Evolutionary conservation across 2,113 vertebrate species (phyloP), one percentile per base, ranked within the genome.

Genomic region (Notothenia coriiceps): DNA sequence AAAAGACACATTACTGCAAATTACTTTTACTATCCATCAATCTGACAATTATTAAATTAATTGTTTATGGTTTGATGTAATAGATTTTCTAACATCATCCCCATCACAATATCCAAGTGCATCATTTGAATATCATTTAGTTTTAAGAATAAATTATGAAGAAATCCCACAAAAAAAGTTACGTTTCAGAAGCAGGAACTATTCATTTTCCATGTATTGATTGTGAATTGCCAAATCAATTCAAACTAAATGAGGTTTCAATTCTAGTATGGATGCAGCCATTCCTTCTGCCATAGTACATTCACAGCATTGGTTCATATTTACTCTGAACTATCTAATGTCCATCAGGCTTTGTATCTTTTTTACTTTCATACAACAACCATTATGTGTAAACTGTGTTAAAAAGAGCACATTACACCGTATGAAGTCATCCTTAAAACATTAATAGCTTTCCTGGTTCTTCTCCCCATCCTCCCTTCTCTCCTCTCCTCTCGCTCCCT

Each of bases 401-500:
- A 17, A 25, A 71, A 70, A 69, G 17, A 4, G 3, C 17, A 33
- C 40, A 67, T 46, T 61, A 13, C 2, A 33, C 14, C 13, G 18
- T 8, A 33, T 70, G 12, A 60, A 70, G n/a, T 55, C 22, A n/a
- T 9, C 5, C 22, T 59, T 35, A 17, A 64, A 44, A 33, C 13
- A 57, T 43, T 25, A 43, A 56, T 57, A 60, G 13, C 18, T 2
- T 67, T 4, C 51, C 18, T 40, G 8, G 61, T 57, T 62, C 8
- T 46, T 14, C 52, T 14, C 49, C 57, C 47, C 46, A 33, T 18
- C 59, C 47, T 70, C 72, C 46, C 69, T 52, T 17, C 43, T 52
- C 52, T 54, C 63, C 72, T 51, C 69, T 52, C n/a, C 43, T 52
- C 59, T 54, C 63, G 3, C 66, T 46, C 6, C 50, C 72, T 50